phyloP scores from a whole-genome alignment of 2,888 invertebrate genomes.

The Syritta pipiens region DNA sequence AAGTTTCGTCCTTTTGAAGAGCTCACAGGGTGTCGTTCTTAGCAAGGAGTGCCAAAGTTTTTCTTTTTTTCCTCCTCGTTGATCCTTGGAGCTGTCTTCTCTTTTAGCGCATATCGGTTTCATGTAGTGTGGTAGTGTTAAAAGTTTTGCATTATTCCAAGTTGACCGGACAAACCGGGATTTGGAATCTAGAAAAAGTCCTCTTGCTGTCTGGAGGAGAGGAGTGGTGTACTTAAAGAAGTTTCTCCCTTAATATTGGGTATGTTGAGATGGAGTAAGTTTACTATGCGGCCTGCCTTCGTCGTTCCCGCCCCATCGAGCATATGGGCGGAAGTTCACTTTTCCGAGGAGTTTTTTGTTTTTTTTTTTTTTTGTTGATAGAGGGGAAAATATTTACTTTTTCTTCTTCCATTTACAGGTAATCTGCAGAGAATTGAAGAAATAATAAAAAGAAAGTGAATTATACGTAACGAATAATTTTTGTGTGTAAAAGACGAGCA shows the following conservation, averaged over 20 bases:
- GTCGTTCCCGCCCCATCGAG: no score
- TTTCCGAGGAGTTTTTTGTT: no score
- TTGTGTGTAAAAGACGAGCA: no score
- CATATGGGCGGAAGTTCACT: constrained; percentile 38
- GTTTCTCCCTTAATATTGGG: no score
- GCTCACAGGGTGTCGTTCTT: constrained; percentile 13
- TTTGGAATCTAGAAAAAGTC: constrained; percentile 22
- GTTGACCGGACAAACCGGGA: constrained; percentile 26
- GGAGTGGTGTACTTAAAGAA: constrained; percentile 7
- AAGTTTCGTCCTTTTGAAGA: constrained; percentile 2
- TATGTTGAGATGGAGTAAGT: no score
- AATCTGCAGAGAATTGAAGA: background rate
- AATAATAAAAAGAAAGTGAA: background rate
- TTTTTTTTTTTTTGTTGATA: background rate
- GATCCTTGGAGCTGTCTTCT: background rate
- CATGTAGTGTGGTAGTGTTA: no score
- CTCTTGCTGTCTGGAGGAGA: background rate
- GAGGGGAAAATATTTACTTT: constrained; percentile 41
- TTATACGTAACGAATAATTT: constrained; percentile 6
- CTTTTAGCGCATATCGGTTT: no score
- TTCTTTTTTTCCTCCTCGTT: background rate
- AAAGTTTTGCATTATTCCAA: constrained; percentile 57
- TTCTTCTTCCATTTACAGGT: constrained; percentile 41
- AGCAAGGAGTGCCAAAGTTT: constrained; percentile 35
- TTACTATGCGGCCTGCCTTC: no score